A percentile compares a stretch with the other conserved stretches of the same genome.
These are phyloP conservation scores for Pseudomyrmex sp. DNA, from an alignment of 1,140 invertebrate genomes.

Conservation along the genomic window DNA sequence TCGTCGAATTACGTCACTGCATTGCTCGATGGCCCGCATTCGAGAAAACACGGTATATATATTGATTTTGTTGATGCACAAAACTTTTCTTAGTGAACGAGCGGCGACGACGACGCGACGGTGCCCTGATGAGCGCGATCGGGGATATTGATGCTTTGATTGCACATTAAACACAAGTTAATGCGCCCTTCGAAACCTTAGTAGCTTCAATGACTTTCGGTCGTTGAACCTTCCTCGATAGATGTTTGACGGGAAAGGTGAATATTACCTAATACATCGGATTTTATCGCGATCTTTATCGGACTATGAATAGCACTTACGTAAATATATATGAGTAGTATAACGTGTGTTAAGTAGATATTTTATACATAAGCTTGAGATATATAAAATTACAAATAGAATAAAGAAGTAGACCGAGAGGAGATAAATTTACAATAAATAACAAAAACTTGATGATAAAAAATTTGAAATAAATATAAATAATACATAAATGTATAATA, in stretches of 20 bases:
- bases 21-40: conserved; percentile 70
- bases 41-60: conserved; percentile 50
- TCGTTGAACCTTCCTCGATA: conserved; percentile 29
- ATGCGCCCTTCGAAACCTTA: conserved; percentile 12
- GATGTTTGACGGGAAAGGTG: conserved; percentile 17
- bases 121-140: neutral
- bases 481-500: neutral
- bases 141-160: conserved; percentile 14
- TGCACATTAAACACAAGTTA: conserved; percentile 10
- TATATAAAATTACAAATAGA: neutral
- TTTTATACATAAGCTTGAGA: neutral
- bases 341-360: neutral
- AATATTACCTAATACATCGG: neutral
- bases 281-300: conserved; percentile 30
- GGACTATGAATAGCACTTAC: conserved; percentile 11
- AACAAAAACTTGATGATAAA: neutral
- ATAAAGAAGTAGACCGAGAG: neutral
- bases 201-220: conserved; percentile 15
- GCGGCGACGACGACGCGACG: neutral
- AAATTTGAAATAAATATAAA: neutral
- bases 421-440: neutral
- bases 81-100: conserved; percentile 31
- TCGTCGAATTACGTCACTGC: conserved; percentile 72
- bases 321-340: neutral
- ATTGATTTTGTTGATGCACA: conserved; percentile 59